phyloP scores from a whole-genome alignment of 2,888 invertebrate species.

The Onchidella celtica region DNA sequence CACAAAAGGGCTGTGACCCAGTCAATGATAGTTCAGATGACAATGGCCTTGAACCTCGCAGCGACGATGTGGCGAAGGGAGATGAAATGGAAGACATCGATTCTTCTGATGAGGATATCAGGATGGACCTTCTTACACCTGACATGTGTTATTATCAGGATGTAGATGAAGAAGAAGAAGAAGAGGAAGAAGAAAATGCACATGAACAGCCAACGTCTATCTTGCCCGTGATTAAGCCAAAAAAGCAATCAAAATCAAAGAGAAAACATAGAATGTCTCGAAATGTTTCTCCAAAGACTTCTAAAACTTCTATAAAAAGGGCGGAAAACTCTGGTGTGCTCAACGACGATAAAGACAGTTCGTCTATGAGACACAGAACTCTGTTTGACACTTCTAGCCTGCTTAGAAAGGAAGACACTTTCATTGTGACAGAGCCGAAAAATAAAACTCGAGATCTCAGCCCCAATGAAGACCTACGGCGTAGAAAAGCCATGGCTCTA shows the following conservation, averaged over 20 bases:
- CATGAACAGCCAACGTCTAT: neutral
- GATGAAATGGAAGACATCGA: neutral
- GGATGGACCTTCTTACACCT: neutral
- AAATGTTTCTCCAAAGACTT: too few species aligned
- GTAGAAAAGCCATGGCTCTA: constrained; percentile 28
- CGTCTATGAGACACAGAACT: neutral
- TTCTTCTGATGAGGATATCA: neutral
- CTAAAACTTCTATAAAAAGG: too few species aligned
- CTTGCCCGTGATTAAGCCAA: neutral
- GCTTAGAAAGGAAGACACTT: constrained; percentile 29
- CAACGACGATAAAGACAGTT: neutral
- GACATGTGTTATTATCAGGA: neutral
- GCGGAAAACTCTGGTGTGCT: too few species aligned
- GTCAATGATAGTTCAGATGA: neutral
- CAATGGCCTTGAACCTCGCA: neutral
- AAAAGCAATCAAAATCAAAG: neutral
- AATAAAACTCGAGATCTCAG: neutral
- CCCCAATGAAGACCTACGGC: constrained; percentile 12
- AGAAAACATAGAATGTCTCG: too few species aligned
- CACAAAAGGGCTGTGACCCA: neutral
- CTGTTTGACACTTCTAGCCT: neutral
- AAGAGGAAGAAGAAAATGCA: neutral
- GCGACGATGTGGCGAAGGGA: neutral
- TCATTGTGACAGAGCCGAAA: constrained; percentile 6
- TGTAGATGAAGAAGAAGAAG: neutral